Base-by-base conservation (phyloP, 2,888 invertebrate genomes). In the Apamea sordens region DNA sequence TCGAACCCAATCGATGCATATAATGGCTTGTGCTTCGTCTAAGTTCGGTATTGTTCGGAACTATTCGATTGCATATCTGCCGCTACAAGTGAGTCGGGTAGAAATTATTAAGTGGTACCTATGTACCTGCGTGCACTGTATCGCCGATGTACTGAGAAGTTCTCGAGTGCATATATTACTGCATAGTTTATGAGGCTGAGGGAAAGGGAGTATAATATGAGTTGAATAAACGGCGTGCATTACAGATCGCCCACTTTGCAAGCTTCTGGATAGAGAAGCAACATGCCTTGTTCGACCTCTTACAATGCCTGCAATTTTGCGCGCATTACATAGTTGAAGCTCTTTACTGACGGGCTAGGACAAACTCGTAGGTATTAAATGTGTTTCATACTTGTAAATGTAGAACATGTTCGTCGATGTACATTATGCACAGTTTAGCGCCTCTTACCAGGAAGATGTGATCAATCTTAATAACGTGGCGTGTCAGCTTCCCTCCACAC, bases 41-140 rank as follows among this genome's bases (percentile, higher is more conserved):
- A 71, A 88, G 77, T 86, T 84, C 81, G 70, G 28, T 70, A 81
- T 86, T 81, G 84, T 86, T 76, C 79, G 18, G 44, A 82, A 88
- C 81, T 86, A 79, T 78, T 80, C 84, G 77, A 64, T 76, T 86
- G 86, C 83, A 87, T 87, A 78, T 87, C 81, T 65, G 75, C 73
- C 70, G 76, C 71, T 79, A 76, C 80, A 77, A 76, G 76, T 67
- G 71, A 69, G 67, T 47, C 41, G 68, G 28, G 36, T 61, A 15
- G 61, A 77, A 80, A 79, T 83, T 86, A 74, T 79, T 83, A 77
- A 83, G 80, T 76, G 65, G 68, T 36, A 71, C 36, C 28, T 36
- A 36, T 36, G 36, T 28, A 21, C 63, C 36, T 56, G 44, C 73
- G 69, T 36, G 82, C 67, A 44, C 56, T 67, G 76, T 70, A 41